Conservation (phyloP, 1,140 invertebrate genomes). For the Bicyclus anynana region DNA sequence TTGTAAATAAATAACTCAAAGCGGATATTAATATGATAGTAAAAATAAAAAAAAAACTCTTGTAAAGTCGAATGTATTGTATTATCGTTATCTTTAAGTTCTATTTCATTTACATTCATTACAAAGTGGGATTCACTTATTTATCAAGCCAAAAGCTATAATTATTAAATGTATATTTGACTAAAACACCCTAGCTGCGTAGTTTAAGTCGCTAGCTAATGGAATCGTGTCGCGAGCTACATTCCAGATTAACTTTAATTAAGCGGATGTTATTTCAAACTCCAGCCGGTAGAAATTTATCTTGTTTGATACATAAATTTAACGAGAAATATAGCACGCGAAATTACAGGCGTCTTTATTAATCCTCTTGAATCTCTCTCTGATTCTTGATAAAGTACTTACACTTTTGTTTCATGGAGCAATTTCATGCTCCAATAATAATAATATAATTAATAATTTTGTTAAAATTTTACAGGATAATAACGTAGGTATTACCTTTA, state of each 20-base stretch:
- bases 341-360: slow-evolving; percentile 13
- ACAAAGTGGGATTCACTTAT: too few species aligned
- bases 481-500: too few species aligned
- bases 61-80: too few species aligned
- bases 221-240: slow-evolving; percentile 48
- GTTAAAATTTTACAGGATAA: too few species aligned
- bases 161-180: not conserved
- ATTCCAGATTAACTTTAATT: slow-evolving; percentile 63
- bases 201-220: slow-evolving; percentile 42
- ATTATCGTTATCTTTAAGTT: too few species aligned
- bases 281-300: slow-evolving; percentile 45
- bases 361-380: not conserved
- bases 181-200: not conserved
- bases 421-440: too few species aligned
- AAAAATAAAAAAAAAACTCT: too few species aligned
- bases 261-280: slow-evolving; percentile 58
- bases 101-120: too few species aligned
- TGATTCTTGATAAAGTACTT: not conserved
- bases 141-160: not conserved
- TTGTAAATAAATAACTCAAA: too few species aligned
- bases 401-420: not conserved
- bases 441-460: too few species aligned
- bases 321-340: slow-evolving; percentile 20
- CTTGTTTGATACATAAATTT: slow-evolving; percentile 38
- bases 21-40: too few species aligned